A percentile compares a stretch with the other conserved stretches of the same genome.
These are phyloP conservation scores for Antennarius striatus DNA, from an alignment of 2,113 vertebrate genomes.

Conservation along the genomic window DNA sequence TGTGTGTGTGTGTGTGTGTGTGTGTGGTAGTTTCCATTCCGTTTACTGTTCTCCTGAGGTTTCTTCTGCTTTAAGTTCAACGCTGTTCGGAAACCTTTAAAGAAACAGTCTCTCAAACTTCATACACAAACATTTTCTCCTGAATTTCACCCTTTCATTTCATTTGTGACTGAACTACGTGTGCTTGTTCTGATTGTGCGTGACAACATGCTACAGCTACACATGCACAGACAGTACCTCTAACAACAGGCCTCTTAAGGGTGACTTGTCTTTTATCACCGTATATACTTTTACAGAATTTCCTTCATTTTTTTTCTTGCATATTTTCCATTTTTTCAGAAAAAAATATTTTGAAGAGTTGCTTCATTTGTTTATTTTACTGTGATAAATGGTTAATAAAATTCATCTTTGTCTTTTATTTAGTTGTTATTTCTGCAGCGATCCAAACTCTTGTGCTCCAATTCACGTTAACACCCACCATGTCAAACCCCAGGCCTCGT, in stretches of 20 bases:
- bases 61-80: constrained; percentile 31
- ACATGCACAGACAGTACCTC: no score
- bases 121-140: not conserved
- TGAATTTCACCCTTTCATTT: not conserved
- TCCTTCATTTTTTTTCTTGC: not conserved
- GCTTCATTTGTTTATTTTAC: not conserved
- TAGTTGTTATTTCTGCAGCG: not conserved
- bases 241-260: no score
- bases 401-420: not conserved
- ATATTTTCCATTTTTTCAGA: not conserved
- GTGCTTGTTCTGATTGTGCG: no score
- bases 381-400: not conserved
- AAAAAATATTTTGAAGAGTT: not conserved
- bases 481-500: not conserved
- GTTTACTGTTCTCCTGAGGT: constrained; percentile 25
- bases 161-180: not conserved
- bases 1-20: no score
- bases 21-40: constrained; percentile 17
- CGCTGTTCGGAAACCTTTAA: constrained; percentile 44
- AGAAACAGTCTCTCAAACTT: constrained; percentile 18
- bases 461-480: constrained; percentile 27
- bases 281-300: not conserved
- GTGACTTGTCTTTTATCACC: no score
- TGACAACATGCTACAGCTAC: no score
- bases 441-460: constrained; percentile 12